Base-by-base conservation (phyloP, 92 coral and sea anemone genomes). In the Umimayanthus kanabou region DNA sequence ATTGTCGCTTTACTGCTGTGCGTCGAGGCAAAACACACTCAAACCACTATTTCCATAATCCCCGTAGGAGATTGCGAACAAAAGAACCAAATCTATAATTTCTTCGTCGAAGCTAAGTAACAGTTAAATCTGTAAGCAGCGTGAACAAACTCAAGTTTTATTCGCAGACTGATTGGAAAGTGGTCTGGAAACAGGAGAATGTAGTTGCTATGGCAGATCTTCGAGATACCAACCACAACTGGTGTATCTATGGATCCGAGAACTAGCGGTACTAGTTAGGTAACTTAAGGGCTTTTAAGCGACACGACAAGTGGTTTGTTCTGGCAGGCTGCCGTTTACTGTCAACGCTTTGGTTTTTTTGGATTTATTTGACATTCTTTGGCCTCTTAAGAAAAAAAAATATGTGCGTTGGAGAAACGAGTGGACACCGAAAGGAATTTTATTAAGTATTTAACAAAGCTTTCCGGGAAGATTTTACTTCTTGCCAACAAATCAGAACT, bases 1-100 rank as follows among this genome's bases (percentile, higher is more conserved):
- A 57, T 80, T 80, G 73, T 57, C 15, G 71, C 85, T 37, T 61
- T 61, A 65, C 85, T 61, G 85, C 85, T 40, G 85, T 80, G 85
- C 47, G 85, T 25, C 45, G 71, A 39, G 55, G 39, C 85, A 61
- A 80, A 57, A 58, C 72, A 57, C 20, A 61, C 58, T 58, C 10
- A 57, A 80, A 39, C 85, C 70, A 29, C 70, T 11, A 58, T 80
- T 64, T 80, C 73, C 85, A 58, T 30, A 80, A 11, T 80, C 73
- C 43, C 85, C 18, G 85, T 65, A 39, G 72, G 85, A 50, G 82
- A 50, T 25, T 28, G 39, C 28, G 82, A 79, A 55, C 82, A 26
- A 79, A 53, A 49, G 67, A 78, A 79, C 25, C 64, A 79, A 47
- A 29, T 29, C 69, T 40, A 33, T 30, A 9, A 65, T 80, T 80